Evolutionary conservation across 2,888 invertebrate species (phyloP), one percentile per base, ranked within the genome.

Genomic region (Dolomedes plantarius): DNA sequence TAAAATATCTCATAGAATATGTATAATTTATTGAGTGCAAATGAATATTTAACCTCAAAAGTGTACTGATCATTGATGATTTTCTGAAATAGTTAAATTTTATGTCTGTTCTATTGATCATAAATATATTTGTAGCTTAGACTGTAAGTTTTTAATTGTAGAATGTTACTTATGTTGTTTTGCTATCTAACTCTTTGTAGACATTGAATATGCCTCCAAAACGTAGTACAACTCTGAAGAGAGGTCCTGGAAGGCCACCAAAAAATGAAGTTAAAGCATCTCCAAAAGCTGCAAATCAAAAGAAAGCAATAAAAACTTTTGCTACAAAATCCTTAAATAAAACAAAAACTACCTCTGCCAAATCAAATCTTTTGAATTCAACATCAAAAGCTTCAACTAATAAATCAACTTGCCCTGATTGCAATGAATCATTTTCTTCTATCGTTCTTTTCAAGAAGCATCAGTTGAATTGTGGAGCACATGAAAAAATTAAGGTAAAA

Each of bases 361-460:
- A 9, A 36, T 9, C 36, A n/a, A n/a, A n/a, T 9, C 36, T 9
- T 36, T 36, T 5, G 36, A 9, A 36, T 36, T 36, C 36, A 5
- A 5, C 23, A 16, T 72, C 23, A 16, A 65, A 65, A 65, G 16
- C 31, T n/a, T 23, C 23, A 27, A 0, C 6, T 23, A 62, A 62
- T 27, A 62, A 28, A 62, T 65, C 31, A 7, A 31, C 62, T 5
- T 74, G 74, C n/a, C 13, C 29, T 3, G 11, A 64, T 1, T 74
- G 74, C 16, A 74, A 74, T 3, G 56, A 64, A 27, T n/a, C 11
- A 16, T 74, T 74, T 27, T 39, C 74, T 16, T 36, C 74, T 7
- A 19, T 28, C 28, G 41, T 36, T 13, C 41, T 75, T n/a, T 71
- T 81, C 36, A 65, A 81, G 64, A 75, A 46, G 31, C 81, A 81